A percentile compares a stretch with the other conserved stretches of the same genome.
phyloP scores from a whole-genome alignment of 1,140 invertebrate species.

The Drosophila varians region DNA sequence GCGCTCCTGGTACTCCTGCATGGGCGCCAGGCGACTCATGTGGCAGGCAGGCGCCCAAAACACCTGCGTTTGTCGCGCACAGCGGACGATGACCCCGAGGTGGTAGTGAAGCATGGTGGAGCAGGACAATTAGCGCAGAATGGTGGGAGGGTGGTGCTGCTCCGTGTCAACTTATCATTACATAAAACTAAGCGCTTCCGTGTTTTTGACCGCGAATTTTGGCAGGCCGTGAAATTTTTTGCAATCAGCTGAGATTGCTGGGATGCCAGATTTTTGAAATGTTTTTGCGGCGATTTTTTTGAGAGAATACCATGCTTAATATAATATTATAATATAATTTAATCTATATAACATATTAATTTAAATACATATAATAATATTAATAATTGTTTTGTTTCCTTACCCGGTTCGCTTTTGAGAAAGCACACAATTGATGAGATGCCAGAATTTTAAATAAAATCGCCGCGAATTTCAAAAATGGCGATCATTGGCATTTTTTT shows the following conservation, averaged over 20 bases:
- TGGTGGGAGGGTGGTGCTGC: conserved; percentile 8
- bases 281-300: too few relatives aligned
- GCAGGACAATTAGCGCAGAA: conserved; percentile 5
- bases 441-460: too few relatives aligned
- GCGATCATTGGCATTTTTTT: too few relatives aligned
- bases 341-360: too few relatives aligned
- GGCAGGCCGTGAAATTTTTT: conserved; percentile 50
- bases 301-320: too few relatives aligned
- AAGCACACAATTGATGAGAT: too few relatives aligned
- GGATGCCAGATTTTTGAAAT: conserved; percentile 1
- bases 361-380: too few relatives aligned
- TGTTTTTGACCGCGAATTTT: conserved; percentile 60
- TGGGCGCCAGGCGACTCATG: conserved; percentile 81
- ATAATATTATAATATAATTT: too few relatives aligned
- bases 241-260: conserved; percentile 14
- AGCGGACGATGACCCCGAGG: conserved; percentile 28
- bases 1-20: conserved; percentile 85
- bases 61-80: conserved; percentile 26
- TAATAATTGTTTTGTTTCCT: too few relatives aligned
- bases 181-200: conserved; percentile 56
- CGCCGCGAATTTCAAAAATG: too few relatives aligned
- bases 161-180: conserved; percentile 65
- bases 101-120: conserved; percentile 39
- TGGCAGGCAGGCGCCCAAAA: conserved; percentile 31
- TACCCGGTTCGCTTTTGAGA: too few relatives aligned